A percentile compares a stretch with the other conserved stretches of the same genome.
Conservation (phyloP, 2,113 vertebrate species). For the Paracanthobrama guichenoti region DNA sequence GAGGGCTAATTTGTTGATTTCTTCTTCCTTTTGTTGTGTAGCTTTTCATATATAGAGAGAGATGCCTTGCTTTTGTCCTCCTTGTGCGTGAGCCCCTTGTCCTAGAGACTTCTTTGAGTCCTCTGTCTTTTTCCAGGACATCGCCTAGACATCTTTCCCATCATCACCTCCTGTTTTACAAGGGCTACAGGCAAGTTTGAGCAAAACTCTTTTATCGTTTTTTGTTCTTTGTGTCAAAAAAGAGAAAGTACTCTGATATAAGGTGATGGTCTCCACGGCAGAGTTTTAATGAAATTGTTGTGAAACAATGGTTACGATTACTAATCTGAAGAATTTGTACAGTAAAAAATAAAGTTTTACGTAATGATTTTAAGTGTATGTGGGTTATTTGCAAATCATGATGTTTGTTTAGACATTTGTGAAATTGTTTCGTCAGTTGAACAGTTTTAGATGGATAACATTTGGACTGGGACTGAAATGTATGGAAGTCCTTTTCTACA, state of each 20-base stretch:
- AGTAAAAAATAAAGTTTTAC: constrained; percentile 70
- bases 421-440: not conserved
- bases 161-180: constrained; percentile 30
- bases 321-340: constrained; percentile 73
- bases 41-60: not conserved
- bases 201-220: constrained; percentile 58
- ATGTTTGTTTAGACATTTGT: constrained; percentile 5
- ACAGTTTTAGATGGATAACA: not conserved
- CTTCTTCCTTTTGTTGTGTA: constrained; percentile 20
- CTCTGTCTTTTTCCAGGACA: constrained; percentile 8
- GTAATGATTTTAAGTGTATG: constrained; percentile 51
- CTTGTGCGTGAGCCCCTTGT: constrained; percentile 36
- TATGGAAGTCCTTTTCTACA: not conserved
- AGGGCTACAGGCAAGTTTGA: constrained; percentile 66
- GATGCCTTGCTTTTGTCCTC: constrained; percentile 44
- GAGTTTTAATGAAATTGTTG: constrained; percentile 39
- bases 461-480: not conserved
- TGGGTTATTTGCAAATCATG: not conserved
- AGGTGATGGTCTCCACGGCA: constrained; percentile 49
- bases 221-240: constrained; percentile 50
- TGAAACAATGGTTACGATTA: constrained; percentile 55
- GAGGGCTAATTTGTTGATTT: constrained; percentile 36
- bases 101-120: not conserved
- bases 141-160: constrained; percentile 23
- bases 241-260: constrained; percentile 31